These are phyloP conservation scores for Tetranychus cinnabarinus DNA, from an alignment of 1,140 invertebrate genomes.

Conservation along the genomic window DNA sequence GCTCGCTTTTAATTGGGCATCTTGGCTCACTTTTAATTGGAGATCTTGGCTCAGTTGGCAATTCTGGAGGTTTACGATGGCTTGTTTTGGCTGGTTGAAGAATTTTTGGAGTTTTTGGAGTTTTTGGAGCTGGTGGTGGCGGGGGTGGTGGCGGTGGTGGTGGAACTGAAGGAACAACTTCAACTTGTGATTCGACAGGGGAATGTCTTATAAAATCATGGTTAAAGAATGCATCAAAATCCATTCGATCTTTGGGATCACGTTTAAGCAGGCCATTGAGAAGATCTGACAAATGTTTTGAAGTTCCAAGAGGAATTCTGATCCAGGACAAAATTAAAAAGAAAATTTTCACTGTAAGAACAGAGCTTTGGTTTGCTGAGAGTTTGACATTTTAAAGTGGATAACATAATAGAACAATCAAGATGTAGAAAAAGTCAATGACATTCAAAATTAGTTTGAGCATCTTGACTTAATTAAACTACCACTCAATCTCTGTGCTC, in stretches of 20 bases:
- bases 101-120: background rate
- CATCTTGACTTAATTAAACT: no score
- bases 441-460: no score
- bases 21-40: background rate
- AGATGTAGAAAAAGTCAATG: no score
- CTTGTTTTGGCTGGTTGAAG: background rate
- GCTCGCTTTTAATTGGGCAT: background rate
- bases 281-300: constrained; percentile 60
- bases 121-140: background rate
- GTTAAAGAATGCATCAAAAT: constrained; percentile 80
- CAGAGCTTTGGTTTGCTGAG: no score
- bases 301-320: constrained; percentile 79
- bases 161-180: background rate
- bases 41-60: background rate
- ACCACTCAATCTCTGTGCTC: no score
- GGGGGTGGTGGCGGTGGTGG: no score
- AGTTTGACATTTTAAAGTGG: no score
- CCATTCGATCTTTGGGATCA: constrained; percentile 84
- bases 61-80: background rate
- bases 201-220: constrained; percentile 49
- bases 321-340: constrained; percentile 1
- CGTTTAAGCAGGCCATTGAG: constrained; percentile 53
- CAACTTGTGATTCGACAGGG: background rate
- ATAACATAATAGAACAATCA: no score
- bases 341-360: background rate